Evolutionary conservation across 2,797 vertebrate genomes (phyloP).

Genomic region (Echeneis naucrates): DNA sequence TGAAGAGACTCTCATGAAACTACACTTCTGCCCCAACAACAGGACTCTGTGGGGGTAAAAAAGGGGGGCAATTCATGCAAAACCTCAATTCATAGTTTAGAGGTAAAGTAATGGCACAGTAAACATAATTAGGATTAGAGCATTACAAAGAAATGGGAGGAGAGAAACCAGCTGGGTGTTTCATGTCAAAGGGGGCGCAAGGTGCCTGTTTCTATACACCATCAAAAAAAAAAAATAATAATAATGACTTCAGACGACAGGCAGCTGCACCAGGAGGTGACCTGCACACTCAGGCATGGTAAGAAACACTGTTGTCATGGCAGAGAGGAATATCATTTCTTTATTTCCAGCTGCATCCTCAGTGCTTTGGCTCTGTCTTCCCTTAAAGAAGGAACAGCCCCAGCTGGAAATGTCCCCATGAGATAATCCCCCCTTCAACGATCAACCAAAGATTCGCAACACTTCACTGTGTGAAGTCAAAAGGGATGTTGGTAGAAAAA

Average conservation of each 20-base stretch:
- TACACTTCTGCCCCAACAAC: not conserved
- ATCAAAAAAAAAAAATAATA: conserved; percentile 32
- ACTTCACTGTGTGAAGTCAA: not conserved
- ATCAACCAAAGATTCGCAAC: not conserved
- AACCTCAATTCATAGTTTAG: conserved; percentile 51
- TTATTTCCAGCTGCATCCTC: conserved; percentile 53
- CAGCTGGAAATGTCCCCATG: conserved; percentile 36
- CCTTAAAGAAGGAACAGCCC: conserved; percentile 5
- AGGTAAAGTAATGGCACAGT: conserved; percentile 55
- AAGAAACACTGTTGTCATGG: conserved; percentile 54
- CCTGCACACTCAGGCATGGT: conserved; percentile 31
- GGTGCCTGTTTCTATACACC: conserved; percentile 49
- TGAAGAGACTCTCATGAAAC: conserved; percentile 18
- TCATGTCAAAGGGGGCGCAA: conserved; percentile 47
- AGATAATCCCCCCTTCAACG: conserved; percentile 15
- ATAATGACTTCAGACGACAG: conserved; percentile 28
- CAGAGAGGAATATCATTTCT: conserved; percentile 32
- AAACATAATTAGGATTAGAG: conserved; percentile 56
- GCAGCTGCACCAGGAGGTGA: conserved; percentile 60
- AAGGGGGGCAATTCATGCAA: conserved; percentile 14
- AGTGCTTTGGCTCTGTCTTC: conserved; percentile 36
- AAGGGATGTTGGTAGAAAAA: conserved; percentile 7
- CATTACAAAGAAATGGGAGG: conserved; percentile 14
- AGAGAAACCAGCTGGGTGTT: conserved; percentile 45
- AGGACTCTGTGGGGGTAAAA: conserved; percentile 23